Evolutionary conservation across 2,888 invertebrate species (phyloP), one percentile per base, ranked within the genome.

Genomic region (Blomia tropicalis): DNA sequence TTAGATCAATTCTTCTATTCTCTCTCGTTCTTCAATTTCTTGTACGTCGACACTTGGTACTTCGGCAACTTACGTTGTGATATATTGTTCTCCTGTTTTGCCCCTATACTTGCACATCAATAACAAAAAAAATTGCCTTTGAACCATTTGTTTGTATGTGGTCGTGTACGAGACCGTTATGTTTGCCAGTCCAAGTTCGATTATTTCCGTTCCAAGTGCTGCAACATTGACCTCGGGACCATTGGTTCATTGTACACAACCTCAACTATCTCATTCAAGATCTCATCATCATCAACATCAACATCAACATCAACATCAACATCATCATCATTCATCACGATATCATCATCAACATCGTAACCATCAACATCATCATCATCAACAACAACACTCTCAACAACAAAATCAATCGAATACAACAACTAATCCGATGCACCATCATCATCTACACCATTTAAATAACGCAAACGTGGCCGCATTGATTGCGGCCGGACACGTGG

Each of bases 211-310:
- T 41, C 41, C 14, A 41, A 41, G 14, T 41, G 14, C 14, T 41
- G 41, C 14, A n/a, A 17, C 14, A 41, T 41, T 41, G 14, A 14
- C 41, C 14, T n/a, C n/a, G n/a, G 14, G 14, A 17, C 41, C 41
- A 41, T n/a, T 41, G 14, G 14, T 41, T 14, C n/a, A n/a, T 41
- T 41, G 41, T 41, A n/a, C 14, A 14, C 41, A 41, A 41, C 41
- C 41, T 17, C 41, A 14, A 41, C 14, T n/a, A 17, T n/a, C 14
- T 41, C 41, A 41, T 11, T 25, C 51, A 22, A n/a, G 51, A 2
- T 36, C 29, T n/a, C 56, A 56, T 31, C 56, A 56, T 56, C 56
- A 29, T 14, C 29, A 31, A 14, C 36, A 56, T 56, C 56, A 14
- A 22, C 56, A 56, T 22, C 56, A 51, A 17, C 29, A 51, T 30